Percentiles rank a stretch among this genome's conserved stretches.
These are phyloP conservation scores for Anolis carolinensis DNA, from an alignment of 2,113 vertebrate species.

Conservation along the genomic window DNA sequence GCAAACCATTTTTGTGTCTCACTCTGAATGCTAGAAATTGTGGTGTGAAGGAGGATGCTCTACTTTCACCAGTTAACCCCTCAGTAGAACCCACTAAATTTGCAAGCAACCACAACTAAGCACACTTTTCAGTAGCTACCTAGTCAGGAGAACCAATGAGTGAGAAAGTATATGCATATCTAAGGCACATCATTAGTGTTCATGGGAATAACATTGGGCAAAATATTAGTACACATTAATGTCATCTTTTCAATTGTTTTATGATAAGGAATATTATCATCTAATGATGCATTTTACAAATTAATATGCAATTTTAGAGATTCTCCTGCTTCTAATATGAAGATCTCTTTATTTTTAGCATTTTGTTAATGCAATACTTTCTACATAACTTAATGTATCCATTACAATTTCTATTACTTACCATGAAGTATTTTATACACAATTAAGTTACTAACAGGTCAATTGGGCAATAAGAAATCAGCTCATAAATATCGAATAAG, in stretches of 20 bases:
- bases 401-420: constrained; percentile 43
- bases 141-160: background rate
- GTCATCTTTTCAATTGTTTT: background rate
- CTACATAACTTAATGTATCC: constrained; percentile 38
- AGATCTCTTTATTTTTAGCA: constrained; percentile 1
- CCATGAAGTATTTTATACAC: constrained; percentile 33
- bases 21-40: too few species aligned
- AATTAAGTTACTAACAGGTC: constrained; percentile 52
- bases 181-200: background rate
- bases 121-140: background rate
- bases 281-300: background rate
- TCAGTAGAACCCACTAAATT: background rate
- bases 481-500: constrained; percentile 30
- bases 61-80: too few species aligned
- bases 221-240: background rate
- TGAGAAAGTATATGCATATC: background rate
- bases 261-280: background rate
- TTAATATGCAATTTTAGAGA: constrained; percentile 18
- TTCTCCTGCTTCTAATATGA: background rate
- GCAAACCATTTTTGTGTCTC: too few species aligned
- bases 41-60: too few species aligned
- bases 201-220: background rate
- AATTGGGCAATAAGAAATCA: constrained; percentile 44
- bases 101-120: background rate
- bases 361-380: constrained; percentile 28